Evolutionary conservation across 1,140 invertebrate species (phyloP), one percentile per base, ranked within the genome.

Genomic region (Phymorhynchus buccinoides): DNA sequence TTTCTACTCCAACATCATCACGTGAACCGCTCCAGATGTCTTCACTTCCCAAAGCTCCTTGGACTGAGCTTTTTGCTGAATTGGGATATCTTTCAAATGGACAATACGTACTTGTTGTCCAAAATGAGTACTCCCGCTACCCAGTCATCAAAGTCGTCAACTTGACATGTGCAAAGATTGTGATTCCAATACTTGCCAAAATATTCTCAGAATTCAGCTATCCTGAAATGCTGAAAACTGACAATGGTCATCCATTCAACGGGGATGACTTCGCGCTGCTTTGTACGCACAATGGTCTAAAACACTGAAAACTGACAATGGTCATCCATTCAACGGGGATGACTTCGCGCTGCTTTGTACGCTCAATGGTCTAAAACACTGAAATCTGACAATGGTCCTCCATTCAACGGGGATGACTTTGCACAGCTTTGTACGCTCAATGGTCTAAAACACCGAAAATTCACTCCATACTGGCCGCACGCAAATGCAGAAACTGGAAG

Each of bases 91-190:
- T 90, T 16, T 87, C 89, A 27, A 85, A 44, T 62, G 87, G 87
- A 37, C 52, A 90, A 35, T 89, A 91, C 73, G 80, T 89, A 16
- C 32, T 91, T n/a, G 91, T 91, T 39, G 39, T 91, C 18, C 84
- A 87, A 32, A 88, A 90, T 86, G 87, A 91, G 62, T 89, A 89
- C 39, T 90, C 89, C 39, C 73, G 88, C 62, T 92, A 87, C 82
- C 77, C 88, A 39, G 82, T 88, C 41, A 89, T 90, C 62, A 75
- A 32, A 6, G 83, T 88, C n/a, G 66, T 86, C 37, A 42, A 84
- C 18, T 71, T 48, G 6, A 85, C 80, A 30, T 80, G 83, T 32
- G 44, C 79, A 30, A 27, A 79, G 27, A 62, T n/a, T 27, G 79
- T 87, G 6, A 84, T 78, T 39, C 81, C 83, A 9, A 6, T 7